Percentiles rank a stretch among this genome's conserved stretches.
phyloP scores from a whole-genome alignment of 37 sponge, comb jelly and placozoan species.

The Axinella damicornis region DNA sequence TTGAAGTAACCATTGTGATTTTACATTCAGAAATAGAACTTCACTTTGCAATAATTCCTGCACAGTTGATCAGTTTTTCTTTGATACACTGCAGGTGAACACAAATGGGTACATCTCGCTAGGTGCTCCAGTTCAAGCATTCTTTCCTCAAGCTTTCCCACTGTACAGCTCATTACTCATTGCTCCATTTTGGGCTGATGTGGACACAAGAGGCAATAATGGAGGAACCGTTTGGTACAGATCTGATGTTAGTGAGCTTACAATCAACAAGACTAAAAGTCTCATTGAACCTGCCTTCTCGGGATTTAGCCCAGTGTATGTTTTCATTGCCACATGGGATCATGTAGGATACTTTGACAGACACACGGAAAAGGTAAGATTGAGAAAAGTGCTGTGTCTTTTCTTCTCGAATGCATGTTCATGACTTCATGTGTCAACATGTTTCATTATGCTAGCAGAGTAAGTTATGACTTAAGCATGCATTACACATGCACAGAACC shows the following conservation, averaged over 20 bases:
- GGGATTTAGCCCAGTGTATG: not conserved
- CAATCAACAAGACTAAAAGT: not conserved
- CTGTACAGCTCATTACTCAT: not conserved
- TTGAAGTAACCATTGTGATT: too few relatives aligned
- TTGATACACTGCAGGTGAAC: slow-evolving; percentile 32
- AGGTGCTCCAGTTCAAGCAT: not conserved
- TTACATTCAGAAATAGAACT: too few relatives aligned
- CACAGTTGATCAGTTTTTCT: too few relatives aligned
- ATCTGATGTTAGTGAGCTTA: not conserved
- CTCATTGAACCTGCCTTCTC: slow-evolving; percentile 9
- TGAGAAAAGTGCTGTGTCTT: too few relatives aligned
- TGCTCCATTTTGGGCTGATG: slow-evolving; percentile 51
- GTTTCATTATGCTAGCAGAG: too few relatives aligned
- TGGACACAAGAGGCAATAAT: slow-evolving; percentile 25
- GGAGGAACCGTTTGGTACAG: slow-evolving; percentile 37
- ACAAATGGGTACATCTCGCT: slow-evolving; percentile 43
- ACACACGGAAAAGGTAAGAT: slow-evolving; percentile 9
- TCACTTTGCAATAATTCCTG: too few relatives aligned
- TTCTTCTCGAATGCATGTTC: too few relatives aligned
- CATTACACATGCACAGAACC: too few relatives aligned
- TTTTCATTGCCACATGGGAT: slow-evolving; percentile 39
- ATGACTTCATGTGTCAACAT: too few relatives aligned
- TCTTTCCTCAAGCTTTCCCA: slow-evolving; percentile 31
- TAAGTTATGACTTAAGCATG: too few relatives aligned
- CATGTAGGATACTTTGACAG: slow-evolving; percentile 12